A percentile compares a stretch with the other conserved stretches of the same genome.
Conservation (phyloP, 2,888 invertebrate genomes). For the Suillia variegata region DNA sequence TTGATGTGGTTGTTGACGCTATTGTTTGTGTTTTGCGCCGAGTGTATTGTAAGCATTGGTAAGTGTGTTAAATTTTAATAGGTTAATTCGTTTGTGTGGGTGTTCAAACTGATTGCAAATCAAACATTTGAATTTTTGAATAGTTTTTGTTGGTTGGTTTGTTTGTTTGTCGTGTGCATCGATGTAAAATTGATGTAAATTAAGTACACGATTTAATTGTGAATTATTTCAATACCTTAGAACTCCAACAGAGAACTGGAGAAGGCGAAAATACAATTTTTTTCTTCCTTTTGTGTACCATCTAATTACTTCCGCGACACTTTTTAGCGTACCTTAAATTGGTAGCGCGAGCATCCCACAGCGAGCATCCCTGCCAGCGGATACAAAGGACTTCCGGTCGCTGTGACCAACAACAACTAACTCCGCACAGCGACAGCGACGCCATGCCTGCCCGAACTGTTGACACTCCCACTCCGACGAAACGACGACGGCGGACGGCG, state of each 20-base stretch:
- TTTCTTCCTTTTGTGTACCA: slow-evolving; percentile 35
- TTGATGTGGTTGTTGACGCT: not conserved
- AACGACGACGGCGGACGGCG: slow-evolving; percentile 15
- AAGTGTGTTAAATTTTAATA: not conserved
- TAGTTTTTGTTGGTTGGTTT: too few relatives aligned
- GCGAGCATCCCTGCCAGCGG: not conserved
- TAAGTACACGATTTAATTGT: too few relatives aligned
- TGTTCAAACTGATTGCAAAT: too few relatives aligned
- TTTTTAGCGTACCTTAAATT: slow-evolving; percentile 10
- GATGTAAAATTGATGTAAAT: too few relatives aligned
- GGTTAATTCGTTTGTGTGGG: too few relatives aligned
- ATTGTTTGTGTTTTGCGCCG: not conserved
- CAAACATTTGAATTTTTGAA: too few relatives aligned
- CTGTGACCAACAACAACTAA: not conserved
- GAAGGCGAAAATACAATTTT: too few relatives aligned
- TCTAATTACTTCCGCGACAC: slow-evolving; percentile 53
- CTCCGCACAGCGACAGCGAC: slow-evolving; percentile 24
- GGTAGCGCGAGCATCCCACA: slow-evolving; percentile 20
- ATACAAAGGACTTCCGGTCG: slow-evolving; percentile 3
- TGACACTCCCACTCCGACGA: slow-evolving; percentile 10
- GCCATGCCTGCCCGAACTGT: not conserved
- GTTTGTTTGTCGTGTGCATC: too few relatives aligned
- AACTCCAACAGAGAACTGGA: too few relatives aligned
- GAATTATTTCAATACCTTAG: too few relatives aligned
- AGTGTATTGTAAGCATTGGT: not conserved